phyloP scores from a whole-genome alignment of 2,113 vertebrate genomes.

The Mirounga angustirostris region DNA sequence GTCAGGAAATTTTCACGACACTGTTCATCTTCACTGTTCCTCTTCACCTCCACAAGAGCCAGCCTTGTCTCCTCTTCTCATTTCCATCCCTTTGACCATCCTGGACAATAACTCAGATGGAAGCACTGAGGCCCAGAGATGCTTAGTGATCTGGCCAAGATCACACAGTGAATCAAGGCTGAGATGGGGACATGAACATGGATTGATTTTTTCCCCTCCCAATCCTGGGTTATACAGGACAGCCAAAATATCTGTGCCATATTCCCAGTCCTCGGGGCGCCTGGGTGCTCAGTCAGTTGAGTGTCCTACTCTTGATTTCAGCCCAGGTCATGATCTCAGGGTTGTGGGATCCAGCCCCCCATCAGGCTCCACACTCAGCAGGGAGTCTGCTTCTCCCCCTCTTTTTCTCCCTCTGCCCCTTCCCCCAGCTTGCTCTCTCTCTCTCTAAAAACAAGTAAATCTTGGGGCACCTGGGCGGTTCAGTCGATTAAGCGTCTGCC shows the following conservation, averaged over 20 bases:
- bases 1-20: not conserved
- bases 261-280: not conserved
- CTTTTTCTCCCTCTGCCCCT: not conserved
- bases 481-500: no score
- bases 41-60: not conserved
- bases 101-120: not conserved
- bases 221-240: not conserved
- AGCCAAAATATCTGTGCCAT: not conserved
- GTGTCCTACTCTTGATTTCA: not conserved
- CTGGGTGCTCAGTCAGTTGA: not conserved
- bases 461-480: no score
- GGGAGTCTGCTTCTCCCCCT: not conserved
- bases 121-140: slow-evolving; percentile 21
- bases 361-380: not conserved
- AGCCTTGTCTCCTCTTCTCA: not conserved
- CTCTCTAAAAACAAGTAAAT: not conserved
- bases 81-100: not conserved
- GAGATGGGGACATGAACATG: not conserved
- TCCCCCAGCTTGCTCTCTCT: not conserved
- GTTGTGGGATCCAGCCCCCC: not conserved
- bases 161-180: not conserved
- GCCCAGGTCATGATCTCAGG: not conserved
- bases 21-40: not conserved
- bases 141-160: not conserved
- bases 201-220: not conserved